Evolutionary conservation across 92 coral and sea anemone species (phyloP), one percentile per base, ranked within the genome.

Genomic region (Diadumene lineata): DNA sequence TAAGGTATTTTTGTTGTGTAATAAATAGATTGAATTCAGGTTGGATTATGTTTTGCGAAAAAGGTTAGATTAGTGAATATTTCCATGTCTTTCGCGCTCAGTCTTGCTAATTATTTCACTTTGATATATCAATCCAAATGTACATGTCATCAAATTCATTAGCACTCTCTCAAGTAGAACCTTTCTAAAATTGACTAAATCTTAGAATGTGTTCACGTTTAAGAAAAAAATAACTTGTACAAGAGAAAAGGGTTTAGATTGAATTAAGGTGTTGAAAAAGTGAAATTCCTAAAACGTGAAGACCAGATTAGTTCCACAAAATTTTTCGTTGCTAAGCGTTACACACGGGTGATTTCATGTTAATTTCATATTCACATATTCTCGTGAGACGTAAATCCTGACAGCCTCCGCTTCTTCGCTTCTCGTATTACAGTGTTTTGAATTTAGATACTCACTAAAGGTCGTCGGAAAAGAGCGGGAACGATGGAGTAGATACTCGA

Each of bases 351-450:
- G 64, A 53, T 1, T 56, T 48, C 1, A 17, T 6, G 24, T 32
- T n/a, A 1, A 32, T 56, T 30, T 18, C 64, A 56, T 55, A 72
- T 72, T 56, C 75, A 60, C 66, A 32, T 32, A 72, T 72, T 70
- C 64, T 61, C 77, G 28, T 34, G 53, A 56, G 50, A 15, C 66
- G 22, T 22, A 32, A 30, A 32, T 60, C 31, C 11, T 9, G 80
- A n/a, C 29, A 48, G 9, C 62, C 46, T 1, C 46, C 26, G 18
- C 34, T 67, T n/a, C 43, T 21, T 31, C 68, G 38, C 75, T 29
- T 53, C 63, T 78, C 82, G 43, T 48, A 78, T 78, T 78, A 28
- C 75, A 11, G 13, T 78, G 48, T 76, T 78, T 67, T 78, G 82
- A 69, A 34, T 31, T 67, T 33, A 51, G 27, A 28, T 38, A 74